These are phyloP conservation scores for Pyrocoelia pectoralis DNA, from an alignment of 2,888 invertebrate genomes.

Conservation along the genomic window DNA sequence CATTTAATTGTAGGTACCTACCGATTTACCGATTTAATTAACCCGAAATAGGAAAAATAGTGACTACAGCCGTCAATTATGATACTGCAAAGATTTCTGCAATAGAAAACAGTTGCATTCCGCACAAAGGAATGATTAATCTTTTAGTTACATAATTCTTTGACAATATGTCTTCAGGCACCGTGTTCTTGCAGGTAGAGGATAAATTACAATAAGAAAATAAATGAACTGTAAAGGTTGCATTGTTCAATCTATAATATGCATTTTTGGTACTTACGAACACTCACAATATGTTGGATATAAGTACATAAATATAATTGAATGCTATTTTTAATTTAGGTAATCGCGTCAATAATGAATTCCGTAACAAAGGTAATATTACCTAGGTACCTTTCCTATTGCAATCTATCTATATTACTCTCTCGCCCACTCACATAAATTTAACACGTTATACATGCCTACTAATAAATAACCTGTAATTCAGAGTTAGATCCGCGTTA, in stretches of 20 bases:
- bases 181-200: neutral
- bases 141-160: neutral
- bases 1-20: too few relatives aligned
- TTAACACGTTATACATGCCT: conserved; percentile 32
- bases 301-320: neutral
- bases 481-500: conserved; percentile 41
- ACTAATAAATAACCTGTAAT: conserved; percentile 38
- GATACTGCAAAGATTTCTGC: too few relatives aligned
- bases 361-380: conserved; percentile 1
- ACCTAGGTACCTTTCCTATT: conserved; percentile 10
- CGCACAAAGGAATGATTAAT: neutral
- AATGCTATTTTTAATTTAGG: neutral
- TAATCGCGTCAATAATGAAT: neutral
- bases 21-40: too few relatives aligned
- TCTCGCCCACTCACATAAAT: conserved; percentile 23
- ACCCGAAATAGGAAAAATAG: too few relatives aligned
- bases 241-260: neutral
- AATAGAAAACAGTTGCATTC: neutral
- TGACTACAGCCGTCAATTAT: too few relatives aligned
- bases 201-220: conserved; percentile 1
- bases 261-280: neutral
- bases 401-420: conserved; percentile 25
- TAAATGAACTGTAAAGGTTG: conserved; percentile 1
- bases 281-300: neutral
- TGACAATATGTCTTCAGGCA: neutral